Percentiles rank a stretch among this genome's conserved stretches.
phyloP scores from a whole-genome alignment of 2,113 vertebrate species.

The Oncorhynchus tshawytscha region DNA sequence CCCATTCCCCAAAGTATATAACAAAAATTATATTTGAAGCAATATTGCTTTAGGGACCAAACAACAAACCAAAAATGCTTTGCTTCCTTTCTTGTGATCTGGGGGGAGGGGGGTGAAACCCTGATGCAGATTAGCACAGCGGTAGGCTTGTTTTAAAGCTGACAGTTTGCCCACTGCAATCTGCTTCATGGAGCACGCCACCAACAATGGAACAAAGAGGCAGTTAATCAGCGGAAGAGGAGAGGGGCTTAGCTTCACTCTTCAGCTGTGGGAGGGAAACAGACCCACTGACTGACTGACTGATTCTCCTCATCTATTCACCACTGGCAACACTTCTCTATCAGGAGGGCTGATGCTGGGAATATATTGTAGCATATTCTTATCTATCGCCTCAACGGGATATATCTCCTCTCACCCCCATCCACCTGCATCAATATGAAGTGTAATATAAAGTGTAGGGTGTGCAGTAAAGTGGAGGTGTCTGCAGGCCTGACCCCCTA shows the following conservation, averaged over 20 bases:
- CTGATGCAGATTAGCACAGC: conserved; percentile 64
- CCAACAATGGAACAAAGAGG: conserved; percentile 61
- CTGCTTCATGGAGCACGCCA: conserved; percentile 49
- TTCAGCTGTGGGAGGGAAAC: conserved; percentile 39
- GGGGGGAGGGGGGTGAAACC: conserved; percentile 34
- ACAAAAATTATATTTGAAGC: conserved; percentile 32
- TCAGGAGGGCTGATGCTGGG: conserved; percentile 30
- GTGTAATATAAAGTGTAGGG: too few relatives aligned
- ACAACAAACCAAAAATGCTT: conserved; percentile 62
- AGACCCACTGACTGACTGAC: conserved; percentile 19
- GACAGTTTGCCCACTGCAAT: conserved; percentile 65
- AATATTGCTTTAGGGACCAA: conserved; percentile 50
- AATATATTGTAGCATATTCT: conserved; percentile 20
- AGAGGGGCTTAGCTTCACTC: conserved; percentile 44
- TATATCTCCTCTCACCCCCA: conserved; percentile 18
- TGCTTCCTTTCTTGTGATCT: conserved; percentile 49
- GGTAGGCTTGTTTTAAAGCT: conserved; percentile 59
- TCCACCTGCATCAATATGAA: conserved; percentile 36
- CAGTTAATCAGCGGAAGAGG: conserved; percentile 18
- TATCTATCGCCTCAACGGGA: background rate
- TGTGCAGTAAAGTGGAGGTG: conserved; percentile 14
- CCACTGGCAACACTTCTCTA: conserved; percentile 36
- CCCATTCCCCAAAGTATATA: background rate
- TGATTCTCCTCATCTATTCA: conserved; percentile 2
- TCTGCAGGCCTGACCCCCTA: conserved; percentile 40